A percentile compares a stretch with the other conserved stretches of the same genome.
phyloP scores from a whole-genome alignment of 2,113 vertebrate genomes.

The Leptocoma aspasia region DNA sequence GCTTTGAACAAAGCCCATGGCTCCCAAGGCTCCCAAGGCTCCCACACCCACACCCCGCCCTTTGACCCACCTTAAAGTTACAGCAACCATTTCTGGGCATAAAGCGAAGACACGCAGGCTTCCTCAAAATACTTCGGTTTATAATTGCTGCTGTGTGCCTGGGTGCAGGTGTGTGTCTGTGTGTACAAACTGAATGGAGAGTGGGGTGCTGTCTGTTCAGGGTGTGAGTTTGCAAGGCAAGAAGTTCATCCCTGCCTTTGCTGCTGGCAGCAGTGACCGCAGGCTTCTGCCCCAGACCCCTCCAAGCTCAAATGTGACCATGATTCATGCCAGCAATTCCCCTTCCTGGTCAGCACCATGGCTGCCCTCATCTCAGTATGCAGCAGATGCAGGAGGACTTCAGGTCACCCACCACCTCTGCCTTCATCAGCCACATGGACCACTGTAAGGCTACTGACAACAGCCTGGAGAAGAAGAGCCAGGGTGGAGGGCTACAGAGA shows the following conservation, averaged over 20 bases:
- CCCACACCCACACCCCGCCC: background rate
- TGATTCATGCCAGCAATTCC: fast-evolving
- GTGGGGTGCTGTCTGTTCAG: background rate
- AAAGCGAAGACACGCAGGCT: background rate
- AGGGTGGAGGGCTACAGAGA: too few species aligned
- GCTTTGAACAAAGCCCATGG: background rate
- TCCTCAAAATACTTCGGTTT: background rate
- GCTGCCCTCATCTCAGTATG: conserved; percentile 64
- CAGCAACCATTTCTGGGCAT: background rate
- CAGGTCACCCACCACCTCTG: conserved; percentile 71
- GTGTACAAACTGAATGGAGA: background rate
- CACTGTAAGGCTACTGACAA: conserved; percentile 61
- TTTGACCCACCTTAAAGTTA: background rate
- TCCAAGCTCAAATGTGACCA: fast-evolving
- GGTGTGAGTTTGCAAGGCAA: background rate
- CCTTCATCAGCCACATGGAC: conserved; percentile 63
- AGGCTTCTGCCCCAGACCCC: background rate
- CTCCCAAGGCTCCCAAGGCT: too few species aligned
- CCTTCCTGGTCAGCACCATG: background rate
- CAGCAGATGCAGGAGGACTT: conserved; percentile 66
- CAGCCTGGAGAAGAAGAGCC: conserved; percentile 65
- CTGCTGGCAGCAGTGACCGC: background rate
- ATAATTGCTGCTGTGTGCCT: background rate
- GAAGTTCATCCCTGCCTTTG: background rate
- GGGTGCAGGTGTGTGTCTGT: background rate